Conservation (phyloP, 2,113 vertebrate species). For the Zootoca vivipara region DNA sequence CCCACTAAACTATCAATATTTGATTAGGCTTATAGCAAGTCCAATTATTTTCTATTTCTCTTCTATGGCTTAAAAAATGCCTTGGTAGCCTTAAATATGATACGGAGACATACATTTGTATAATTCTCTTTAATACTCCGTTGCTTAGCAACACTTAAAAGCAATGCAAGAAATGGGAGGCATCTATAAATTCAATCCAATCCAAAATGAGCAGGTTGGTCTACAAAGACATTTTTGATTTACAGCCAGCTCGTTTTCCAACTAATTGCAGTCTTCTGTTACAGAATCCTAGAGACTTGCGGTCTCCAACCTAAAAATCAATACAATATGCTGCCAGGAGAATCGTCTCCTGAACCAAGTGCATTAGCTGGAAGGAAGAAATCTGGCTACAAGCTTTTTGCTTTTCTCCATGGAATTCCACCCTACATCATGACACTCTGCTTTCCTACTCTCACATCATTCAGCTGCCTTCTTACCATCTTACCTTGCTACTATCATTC, state of each 20-base stretch:
- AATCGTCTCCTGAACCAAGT: neutral
- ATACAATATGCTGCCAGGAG: conserved; percentile 14
- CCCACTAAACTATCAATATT: neutral
- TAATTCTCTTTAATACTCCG: neutral
- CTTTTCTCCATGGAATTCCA: conserved; percentile 5
- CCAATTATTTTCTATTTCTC: neutral
- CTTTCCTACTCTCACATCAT: neutral
- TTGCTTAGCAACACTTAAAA: conserved; percentile 25
- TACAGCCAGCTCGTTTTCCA: conserved; percentile 4
- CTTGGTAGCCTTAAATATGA: neutral
- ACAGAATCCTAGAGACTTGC: conserved; percentile 9
- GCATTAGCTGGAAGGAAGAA: neutral
- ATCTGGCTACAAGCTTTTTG: neutral
- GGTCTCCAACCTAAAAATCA: conserved; percentile 28
- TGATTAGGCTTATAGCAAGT: neutral
- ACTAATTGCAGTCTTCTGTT: conserved; percentile 32
- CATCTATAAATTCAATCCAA: conserved; percentile 18
- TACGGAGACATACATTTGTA: neutral
- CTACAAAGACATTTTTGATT: conserved; percentile 18
- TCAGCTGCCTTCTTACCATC: neutral
- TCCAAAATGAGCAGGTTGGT: conserved; percentile 26
- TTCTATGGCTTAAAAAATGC: neutral
- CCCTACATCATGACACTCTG: neutral
- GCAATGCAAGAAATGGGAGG: conserved; percentile 24
- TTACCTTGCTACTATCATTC: neutral